Evolutionary conservation across 2,797 vertebrate genomes (phyloP).

Genomic region (Schizothorax lantsangensis): DNA sequence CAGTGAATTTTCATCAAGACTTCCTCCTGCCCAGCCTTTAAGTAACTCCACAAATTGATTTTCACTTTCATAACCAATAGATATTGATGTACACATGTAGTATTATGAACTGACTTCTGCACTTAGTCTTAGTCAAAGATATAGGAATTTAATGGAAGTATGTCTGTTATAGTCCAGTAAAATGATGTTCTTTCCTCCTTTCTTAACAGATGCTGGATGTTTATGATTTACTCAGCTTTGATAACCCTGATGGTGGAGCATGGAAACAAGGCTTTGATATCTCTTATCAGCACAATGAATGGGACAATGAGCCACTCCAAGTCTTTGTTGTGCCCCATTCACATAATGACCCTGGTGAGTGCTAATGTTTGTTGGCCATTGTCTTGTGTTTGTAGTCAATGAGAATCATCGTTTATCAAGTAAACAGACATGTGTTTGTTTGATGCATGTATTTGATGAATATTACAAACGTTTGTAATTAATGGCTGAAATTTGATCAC

Average conservation of each 20-base stretch:
- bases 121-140: background rate
- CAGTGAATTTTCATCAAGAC: background rate
- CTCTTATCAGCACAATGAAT: constrained; percentile 83
- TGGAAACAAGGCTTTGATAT: constrained; percentile 97
- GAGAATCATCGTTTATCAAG: background rate
- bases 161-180: background rate
- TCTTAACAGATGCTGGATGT: constrained; percentile 87
- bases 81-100: background rate
- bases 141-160: background rate
- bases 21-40: background rate
- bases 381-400: constrained; percentile 7
- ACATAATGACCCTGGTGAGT: constrained; percentile 93
- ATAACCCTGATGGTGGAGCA: constrained; percentile 90
- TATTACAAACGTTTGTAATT: background rate
- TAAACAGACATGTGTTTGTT: background rate
- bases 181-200: background rate
- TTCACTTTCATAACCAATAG: background rate
- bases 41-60: background rate
- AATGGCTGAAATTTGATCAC: background rate
- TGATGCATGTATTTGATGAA: background rate
- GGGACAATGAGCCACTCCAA: constrained; percentile 86
- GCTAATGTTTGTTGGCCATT: background rate
- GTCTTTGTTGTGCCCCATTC: constrained; percentile 92
- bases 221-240: constrained; percentile 87
- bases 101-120: background rate